phyloP scores from a whole-genome alignment of 1,140 invertebrate species.

The Campoletis sonorensis region DNA sequence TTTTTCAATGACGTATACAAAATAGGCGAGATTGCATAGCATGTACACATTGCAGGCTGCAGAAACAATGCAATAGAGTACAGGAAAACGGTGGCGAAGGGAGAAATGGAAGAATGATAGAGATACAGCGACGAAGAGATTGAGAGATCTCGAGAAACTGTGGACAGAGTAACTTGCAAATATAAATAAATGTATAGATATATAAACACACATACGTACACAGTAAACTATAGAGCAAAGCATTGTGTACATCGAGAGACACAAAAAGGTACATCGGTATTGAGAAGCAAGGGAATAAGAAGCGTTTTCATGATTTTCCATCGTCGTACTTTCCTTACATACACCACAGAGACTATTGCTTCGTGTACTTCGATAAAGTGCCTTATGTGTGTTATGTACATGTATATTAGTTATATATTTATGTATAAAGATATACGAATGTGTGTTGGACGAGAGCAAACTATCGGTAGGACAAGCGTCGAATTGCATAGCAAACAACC shows the following conservation, averaged over 20 bases:
- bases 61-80: slow-evolving; percentile 24
- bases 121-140: slow-evolving; percentile 24
- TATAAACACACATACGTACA: too few species aligned
- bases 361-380: slow-evolving; percentile 24
- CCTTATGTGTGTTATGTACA: slow-evolving; percentile 2
- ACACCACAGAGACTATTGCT: background rate
- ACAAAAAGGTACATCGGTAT: background rate
- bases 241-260: background rate
- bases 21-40: background rate
- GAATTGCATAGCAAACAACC: slow-evolving; percentile 54
- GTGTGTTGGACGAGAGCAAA: slow-evolving; percentile 27
- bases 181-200: background rate
- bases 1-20: background rate
- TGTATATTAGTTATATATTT: background rate
- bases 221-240: background rate
- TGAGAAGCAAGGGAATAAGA: slow-evolving; percentile 21
- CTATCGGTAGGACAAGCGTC: slow-evolving; percentile 46
- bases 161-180: background rate
- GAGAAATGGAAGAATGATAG: background rate
- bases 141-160: slow-evolving; percentile 25
- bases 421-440: background rate
- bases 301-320: slow-evolving; percentile 40
- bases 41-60: background rate
- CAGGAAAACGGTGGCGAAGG: background rate
- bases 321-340: slow-evolving; percentile 14